These are phyloP conservation scores for Netelia fuscicornis DNA, from an alignment of 2,888 invertebrate genomes.

Conservation along the genomic window DNA sequence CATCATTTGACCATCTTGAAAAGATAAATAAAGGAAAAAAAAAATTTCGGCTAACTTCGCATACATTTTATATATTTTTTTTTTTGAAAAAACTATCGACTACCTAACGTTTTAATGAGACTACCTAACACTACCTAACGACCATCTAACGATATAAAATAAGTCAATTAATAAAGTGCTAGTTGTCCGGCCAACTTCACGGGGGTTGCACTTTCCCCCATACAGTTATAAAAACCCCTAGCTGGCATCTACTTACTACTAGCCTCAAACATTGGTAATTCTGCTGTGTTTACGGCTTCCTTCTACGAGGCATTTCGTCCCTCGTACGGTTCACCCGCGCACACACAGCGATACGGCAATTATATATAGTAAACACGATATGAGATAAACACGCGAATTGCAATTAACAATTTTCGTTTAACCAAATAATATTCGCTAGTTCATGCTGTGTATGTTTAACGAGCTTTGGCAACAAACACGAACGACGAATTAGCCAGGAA, in stretches of 20 bases:
- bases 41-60: no score
- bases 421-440: not conserved
- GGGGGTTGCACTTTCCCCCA: not conserved
- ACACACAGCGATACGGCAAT: not conserved
- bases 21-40: no score
- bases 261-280: not conserved
- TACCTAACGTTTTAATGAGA: no score
- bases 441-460: not conserved
- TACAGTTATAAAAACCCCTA: not conserved
- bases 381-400: not conserved
- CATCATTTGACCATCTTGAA: no score
- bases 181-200: no score
- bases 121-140: no score
- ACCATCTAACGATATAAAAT: no score
- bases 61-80: no score
- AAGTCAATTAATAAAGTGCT: no score
- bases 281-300: constrained; percentile 50
- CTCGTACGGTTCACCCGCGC: constrained; percentile 25
- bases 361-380: not conserved
- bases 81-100: no score
- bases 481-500: constrained; percentile 54
- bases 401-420: not conserved
- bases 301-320: constrained; percentile 39
- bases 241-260: not conserved
- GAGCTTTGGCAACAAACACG: not conserved